Conservation (phyloP, 2,888 invertebrate genomes). For the Panorpa germanica region DNA sequence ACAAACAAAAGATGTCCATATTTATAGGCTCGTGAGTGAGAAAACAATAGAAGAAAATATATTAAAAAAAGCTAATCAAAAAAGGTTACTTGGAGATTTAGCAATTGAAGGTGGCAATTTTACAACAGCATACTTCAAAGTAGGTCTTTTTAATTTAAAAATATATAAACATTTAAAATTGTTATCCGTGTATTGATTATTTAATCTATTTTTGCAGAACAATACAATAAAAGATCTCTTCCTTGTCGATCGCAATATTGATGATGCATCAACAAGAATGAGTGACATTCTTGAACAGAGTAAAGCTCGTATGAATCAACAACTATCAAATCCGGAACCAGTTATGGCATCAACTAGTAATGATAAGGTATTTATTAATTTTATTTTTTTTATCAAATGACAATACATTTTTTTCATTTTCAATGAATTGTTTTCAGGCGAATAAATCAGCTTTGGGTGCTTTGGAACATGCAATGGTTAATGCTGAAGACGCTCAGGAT, state of each 20-base stretch:
- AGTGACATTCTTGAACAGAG: slow-evolving; percentile 33
- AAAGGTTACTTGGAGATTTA: slow-evolving; percentile 83
- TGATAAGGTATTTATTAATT: too few species aligned
- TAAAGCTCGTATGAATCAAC: too few species aligned
- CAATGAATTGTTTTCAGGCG: too few species aligned
- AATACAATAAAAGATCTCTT: slow-evolving; percentile 90
- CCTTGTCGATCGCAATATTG: slow-evolving; percentile 47
- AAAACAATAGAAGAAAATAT: slow-evolving; percentile 99
- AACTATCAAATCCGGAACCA: too few species aligned
- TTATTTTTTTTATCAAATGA: too few species aligned
- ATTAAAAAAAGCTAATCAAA: slow-evolving; percentile 95
- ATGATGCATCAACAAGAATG: slow-evolving; percentile 35
- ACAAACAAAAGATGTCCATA: slow-evolving; percentile 98
- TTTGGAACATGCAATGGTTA: slow-evolving; percentile 67
- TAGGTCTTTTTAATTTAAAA: too few species aligned
- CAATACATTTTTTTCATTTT: too few species aligned
- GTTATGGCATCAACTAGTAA: too few species aligned
- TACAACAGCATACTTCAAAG: slow-evolving; percentile 93
- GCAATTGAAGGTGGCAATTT: slow-evolving; percentile 99
- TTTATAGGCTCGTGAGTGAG: slow-evolving; percentile 91
- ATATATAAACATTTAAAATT: too few species aligned
- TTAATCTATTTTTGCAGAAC: too few species aligned
- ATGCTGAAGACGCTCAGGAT: slow-evolving; percentile 90
- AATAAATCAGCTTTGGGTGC: slow-evolving; percentile 42
- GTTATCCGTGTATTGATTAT: too few species aligned